Conservation (phyloP, 2,888 invertebrate genomes). For the Philopedon plagiatum region DNA sequence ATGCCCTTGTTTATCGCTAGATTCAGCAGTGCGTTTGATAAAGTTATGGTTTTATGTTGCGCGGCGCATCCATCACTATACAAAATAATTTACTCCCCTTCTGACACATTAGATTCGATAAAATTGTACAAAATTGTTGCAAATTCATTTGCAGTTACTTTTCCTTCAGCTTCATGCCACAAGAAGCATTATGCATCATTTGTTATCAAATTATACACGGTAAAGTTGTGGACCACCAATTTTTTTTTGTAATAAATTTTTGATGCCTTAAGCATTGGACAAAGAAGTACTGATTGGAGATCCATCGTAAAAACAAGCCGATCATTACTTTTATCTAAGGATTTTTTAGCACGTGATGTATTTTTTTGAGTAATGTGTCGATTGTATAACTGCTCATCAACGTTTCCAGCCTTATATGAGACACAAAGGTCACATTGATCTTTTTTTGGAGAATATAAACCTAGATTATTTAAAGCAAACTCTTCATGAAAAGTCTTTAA, state of each 20-base stretch:
- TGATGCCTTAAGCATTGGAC: slow-evolving; percentile 52
- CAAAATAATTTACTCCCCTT: not conserved
- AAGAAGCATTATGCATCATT: not conserved
- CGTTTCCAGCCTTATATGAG: not conserved
- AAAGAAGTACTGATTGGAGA: slow-evolving; percentile 51
- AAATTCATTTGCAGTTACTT: not conserved
- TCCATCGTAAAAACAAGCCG: slow-evolving; percentile 36
- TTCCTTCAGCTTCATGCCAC: slow-evolving; percentile 9
- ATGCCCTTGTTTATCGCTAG: not conserved
- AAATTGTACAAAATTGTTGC: slow-evolving; percentile 2
- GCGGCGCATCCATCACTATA: slow-evolving; percentile 6
- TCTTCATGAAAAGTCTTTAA: slow-evolving; percentile 26
- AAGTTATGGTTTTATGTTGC: not conserved
- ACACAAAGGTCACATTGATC: not conserved
- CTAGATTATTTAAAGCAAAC: slow-evolving; percentile 46
- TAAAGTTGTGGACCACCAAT: slow-evolving; percentile 58
- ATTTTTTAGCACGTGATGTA: slow-evolving; percentile 43
- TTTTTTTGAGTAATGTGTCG: slow-evolving; percentile 39
- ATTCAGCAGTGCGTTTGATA: not conserved
- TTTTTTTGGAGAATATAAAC: not conserved
- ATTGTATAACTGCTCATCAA: not conserved
- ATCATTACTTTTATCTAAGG: slow-evolving; percentile 44
- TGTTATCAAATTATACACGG: slow-evolving; percentile 52
- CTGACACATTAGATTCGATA: not conserved
- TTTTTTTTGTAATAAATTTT: slow-evolving; percentile 57